A percentile compares a stretch with the other conserved stretches of the same genome.
phyloP scores from a whole-genome alignment of 2,888 invertebrate species.

The Psylliodes chrysocephalus region DNA sequence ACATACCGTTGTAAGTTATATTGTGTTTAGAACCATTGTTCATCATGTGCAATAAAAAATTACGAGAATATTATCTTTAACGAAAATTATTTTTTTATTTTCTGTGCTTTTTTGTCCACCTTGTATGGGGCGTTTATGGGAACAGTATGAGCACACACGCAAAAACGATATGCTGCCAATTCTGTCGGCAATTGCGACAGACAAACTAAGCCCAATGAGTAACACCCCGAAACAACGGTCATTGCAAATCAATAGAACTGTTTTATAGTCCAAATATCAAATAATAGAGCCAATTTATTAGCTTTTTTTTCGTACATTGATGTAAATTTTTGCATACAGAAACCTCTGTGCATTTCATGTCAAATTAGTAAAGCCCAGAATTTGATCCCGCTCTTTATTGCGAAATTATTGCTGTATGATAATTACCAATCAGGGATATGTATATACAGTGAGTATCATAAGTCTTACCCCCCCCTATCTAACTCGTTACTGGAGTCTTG shows the following conservation, averaged over 20 bases:
- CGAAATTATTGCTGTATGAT: not conserved
- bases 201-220: not conserved
- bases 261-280: not conserved
- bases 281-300: slow-evolving; percentile 1
- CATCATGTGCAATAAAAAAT: too few species aligned
- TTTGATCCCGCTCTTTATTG: not conserved
- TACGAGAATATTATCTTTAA: too few species aligned
- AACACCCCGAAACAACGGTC: not conserved
- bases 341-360: not conserved
- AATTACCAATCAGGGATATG: too few species aligned
- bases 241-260: not conserved
- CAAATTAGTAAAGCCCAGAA: not conserved
- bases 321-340: not conserved
- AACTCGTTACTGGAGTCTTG: too few species aligned
- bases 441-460: too few species aligned
- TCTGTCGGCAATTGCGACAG: not conserved
- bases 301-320: not conserved
- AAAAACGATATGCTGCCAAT: not conserved
- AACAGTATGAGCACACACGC: not conserved
- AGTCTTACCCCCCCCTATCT: too few species aligned
- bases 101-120: too few species aligned
- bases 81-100: too few species aligned
- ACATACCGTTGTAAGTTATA: too few species aligned
- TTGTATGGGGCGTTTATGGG: too few species aligned
- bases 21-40: too few species aligned